phyloP scores from a whole-genome alignment of 2,797 vertebrate genomes.

The Pempheris klunzingeri region DNA sequence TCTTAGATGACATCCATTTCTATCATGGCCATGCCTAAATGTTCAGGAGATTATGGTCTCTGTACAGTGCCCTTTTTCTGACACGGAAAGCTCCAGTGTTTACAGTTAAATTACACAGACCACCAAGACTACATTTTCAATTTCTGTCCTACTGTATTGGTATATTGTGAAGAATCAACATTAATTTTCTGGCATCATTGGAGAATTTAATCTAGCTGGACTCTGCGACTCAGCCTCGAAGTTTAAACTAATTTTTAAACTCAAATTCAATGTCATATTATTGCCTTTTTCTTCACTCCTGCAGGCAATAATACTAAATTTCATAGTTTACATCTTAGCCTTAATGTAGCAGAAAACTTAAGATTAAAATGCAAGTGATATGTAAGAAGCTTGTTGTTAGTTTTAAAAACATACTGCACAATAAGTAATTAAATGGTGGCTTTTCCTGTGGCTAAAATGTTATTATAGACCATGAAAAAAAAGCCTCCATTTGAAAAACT shows the following conservation, averaged over 20 bases:
- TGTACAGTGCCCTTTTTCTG: neutral
- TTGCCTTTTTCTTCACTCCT: neutral
- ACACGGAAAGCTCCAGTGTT: slow-evolving; percentile 9
- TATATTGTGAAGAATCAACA: neutral
- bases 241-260: neutral
- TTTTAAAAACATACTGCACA: neutral
- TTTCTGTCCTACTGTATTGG: neutral
- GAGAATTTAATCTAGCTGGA: neutral
- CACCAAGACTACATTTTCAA: neutral
- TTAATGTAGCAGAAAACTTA: neutral
- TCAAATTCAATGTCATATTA: neutral
- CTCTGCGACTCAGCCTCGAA: neutral
- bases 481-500: no score
- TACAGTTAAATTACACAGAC: slow-evolving; percentile 15
- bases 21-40: slow-evolving; percentile 12
- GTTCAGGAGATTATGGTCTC: slow-evolving; percentile 30
- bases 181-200: neutral
- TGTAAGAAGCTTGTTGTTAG: neutral
- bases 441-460: neutral
- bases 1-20: slow-evolving; percentile 61
- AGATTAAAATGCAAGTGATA: neutral
- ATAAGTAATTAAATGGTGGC: neutral
- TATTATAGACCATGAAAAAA: neutral
- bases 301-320: neutral
- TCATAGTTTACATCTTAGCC: neutral